Conservation (phyloP, 2,888 invertebrate genomes). For the Lydus trimaculatus region DNA sequence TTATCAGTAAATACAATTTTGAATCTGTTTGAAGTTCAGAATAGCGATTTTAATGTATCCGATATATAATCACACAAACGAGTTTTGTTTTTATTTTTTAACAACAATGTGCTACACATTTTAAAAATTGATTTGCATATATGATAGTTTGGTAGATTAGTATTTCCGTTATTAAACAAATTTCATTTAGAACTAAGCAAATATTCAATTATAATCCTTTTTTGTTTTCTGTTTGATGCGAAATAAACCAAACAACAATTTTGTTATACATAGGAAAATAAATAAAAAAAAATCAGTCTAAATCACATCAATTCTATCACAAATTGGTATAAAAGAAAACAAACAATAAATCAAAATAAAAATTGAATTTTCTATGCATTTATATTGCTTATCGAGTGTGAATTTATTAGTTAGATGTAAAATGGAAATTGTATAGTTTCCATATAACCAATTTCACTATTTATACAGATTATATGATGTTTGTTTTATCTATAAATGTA, state of each 20-base stretch:
- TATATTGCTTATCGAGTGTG: slow-evolving; percentile 6
- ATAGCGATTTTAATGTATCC: no score
- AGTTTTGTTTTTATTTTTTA: neutral
- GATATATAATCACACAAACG: neutral
- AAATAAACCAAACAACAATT: neutral
- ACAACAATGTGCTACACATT: neutral
- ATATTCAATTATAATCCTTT: neutral
- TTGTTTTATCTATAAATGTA: slow-evolving; percentile 15
- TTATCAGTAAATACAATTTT: neutral
- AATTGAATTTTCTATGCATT: slow-evolving; percentile 1
- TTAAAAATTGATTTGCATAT: neutral
- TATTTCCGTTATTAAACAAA: neutral
- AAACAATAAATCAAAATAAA: slow-evolving; percentile 7
- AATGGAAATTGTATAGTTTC: slow-evolving; percentile 9
- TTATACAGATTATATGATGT: slow-evolving; percentile 8
- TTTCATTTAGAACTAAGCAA: neutral
- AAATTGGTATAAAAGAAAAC: neutral
- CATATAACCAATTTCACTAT: slow-evolving; percentile 3
- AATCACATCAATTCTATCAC: neutral
- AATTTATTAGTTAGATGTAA: slow-evolving; percentile 6
- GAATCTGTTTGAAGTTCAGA: neutral
- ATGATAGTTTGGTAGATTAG: neutral
- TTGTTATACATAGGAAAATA: no score
- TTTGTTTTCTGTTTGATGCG: neutral
- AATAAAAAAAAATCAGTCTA: neutral